Evolutionary conservation across 2,113 vertebrate genomes (phyloP), one percentile per base, ranked within the genome.

Genomic region (Myrmophylax atrothorax): DNA sequence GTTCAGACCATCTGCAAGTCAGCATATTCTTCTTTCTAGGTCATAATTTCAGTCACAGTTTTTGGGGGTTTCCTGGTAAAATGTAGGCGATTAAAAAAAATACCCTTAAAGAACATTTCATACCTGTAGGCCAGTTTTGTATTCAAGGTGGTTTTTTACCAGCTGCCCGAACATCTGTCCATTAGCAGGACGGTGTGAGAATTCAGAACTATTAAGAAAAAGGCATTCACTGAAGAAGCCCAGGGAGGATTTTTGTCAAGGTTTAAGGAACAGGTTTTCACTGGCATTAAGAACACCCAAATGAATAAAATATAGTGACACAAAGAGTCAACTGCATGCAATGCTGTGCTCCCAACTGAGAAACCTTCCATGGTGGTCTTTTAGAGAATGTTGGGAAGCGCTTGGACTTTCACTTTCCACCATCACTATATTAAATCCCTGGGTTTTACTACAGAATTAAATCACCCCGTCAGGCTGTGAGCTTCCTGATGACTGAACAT

Each of bases 401-500:
- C 38, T 33, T 55, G 52, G 44, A 38, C 33, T 82, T 85, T 35
- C 4, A 28, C 28, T 72, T 84, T 77, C n/a, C 38, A 46, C 20
- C 18, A 3, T n/a, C 40, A 10, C 19, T 47, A 4, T 10, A 23
- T 82, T 38, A 78, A 58, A 70, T 46, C 56, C 16, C 38, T 33
- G 18, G 17, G 52, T 46, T 29, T 33, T 16, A 16, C 28, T 23
- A 38, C 58, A 72, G 68, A 44, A 28, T n/a, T 20, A 4, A 82
- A 18, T 3, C 10, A 9, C 55, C 31, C 64, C 47, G 5, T 6
- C 2, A 1, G 52, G 52, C 50, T 50, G 58, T 73, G 50, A 64
- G 55, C 33, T 50, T n/a, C 44, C 26, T 4, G 1, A 33, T 0
- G 7, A 58, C 29, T 1, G 38, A 64, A 20, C 53, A 22, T 8